These are phyloP conservation scores for Pissodes strobi DNA, from an alignment of 1,140 invertebrate genomes.

Conservation along the genomic window DNA sequence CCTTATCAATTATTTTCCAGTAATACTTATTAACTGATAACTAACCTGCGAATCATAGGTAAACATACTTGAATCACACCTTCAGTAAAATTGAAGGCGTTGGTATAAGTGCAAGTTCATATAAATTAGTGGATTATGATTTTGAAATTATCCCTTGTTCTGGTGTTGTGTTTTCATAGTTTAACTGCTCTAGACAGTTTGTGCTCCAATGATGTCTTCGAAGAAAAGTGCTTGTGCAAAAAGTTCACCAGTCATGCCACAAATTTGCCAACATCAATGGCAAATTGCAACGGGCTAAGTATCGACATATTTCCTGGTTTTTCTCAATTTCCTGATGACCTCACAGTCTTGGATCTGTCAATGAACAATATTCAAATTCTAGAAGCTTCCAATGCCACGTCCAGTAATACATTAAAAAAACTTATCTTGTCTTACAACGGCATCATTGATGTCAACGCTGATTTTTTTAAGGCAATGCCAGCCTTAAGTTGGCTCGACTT, in stretches of 20 bases:
- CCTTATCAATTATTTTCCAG: too few species aligned
- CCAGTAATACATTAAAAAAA: slow-evolving; percentile 30
- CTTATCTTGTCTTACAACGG: slow-evolving; percentile 52
- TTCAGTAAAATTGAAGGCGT: background rate
- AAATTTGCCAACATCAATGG: slow-evolving; percentile 18
- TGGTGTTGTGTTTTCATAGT: background rate
- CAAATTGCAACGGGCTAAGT: slow-evolving; percentile 40
- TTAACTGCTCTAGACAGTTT: background rate
- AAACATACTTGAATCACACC: background rate
- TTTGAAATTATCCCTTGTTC: background rate
- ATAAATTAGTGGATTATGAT: background rate
- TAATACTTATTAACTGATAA: too few species aligned
- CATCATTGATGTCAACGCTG: slow-evolving; percentile 53
- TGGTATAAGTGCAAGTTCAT: background rate
- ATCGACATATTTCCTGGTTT: slow-evolving; percentile 36
- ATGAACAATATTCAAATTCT: slow-evolving; percentile 46
- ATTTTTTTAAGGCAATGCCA: slow-evolving; percentile 55
- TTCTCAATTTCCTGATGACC: slow-evolving; percentile 27
- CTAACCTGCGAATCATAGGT: too few species aligned
- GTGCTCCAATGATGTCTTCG: slow-evolving; percentile 13
- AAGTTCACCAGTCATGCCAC: slow-evolving; percentile 11
- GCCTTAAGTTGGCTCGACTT: slow-evolving; percentile 58
- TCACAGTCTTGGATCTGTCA: slow-evolving; percentile 44
- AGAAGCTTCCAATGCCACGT: slow-evolving; percentile 25
- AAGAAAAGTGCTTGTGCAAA: slow-evolving; percentile 28